Conservation (phyloP, 2,113 vertebrate species). For the Calidris pugnax region DNA sequence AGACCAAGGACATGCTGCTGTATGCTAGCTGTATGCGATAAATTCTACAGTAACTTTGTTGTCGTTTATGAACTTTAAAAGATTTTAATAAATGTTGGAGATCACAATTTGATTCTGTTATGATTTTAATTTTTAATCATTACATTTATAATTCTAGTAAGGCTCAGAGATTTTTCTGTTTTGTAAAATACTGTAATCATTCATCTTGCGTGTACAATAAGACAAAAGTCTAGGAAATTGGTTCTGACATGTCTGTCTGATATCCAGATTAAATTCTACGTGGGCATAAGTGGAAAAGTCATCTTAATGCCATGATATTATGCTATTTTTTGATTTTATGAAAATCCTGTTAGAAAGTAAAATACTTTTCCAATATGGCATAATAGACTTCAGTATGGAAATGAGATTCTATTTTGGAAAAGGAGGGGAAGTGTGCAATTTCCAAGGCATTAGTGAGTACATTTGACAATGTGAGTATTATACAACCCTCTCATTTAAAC, state of each 20-base stretch:
- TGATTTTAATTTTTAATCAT: constrained; percentile 74
- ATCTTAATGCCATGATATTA: constrained; percentile 57
- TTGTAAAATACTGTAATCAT: constrained; percentile 62
- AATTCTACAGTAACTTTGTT: constrained; percentile 84
- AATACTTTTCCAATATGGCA: constrained; percentile 59
- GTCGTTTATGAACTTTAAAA: constrained; percentile 82
- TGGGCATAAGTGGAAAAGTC: constrained; percentile 43
- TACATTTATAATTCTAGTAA: constrained; percentile 45
- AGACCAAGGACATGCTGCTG: constrained; percentile 81
- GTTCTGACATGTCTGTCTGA: constrained; percentile 56
- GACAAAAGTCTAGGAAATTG: constrained; percentile 49
- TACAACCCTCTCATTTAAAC: constrained; percentile 72
- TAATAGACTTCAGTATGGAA: constrained; percentile 71
- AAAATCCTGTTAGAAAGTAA: constrained; percentile 55
- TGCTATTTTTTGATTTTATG: constrained; percentile 52
- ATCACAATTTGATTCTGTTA: constrained; percentile 80
- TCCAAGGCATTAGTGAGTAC: constrained; percentile 66
- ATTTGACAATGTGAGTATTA: constrained; percentile 71
- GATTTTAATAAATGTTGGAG: constrained; percentile 86
- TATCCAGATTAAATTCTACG: constrained; percentile 38
- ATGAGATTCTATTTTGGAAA: constrained; percentile 62
- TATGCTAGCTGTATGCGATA: constrained; percentile 84
- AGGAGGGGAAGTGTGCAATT: constrained; percentile 63
- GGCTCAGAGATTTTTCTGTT: constrained; percentile 48
- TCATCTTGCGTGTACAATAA: constrained; percentile 59